These are phyloP conservation scores for Stenichneumon culpator DNA, from an alignment of 2,888 invertebrate genomes.

Conservation along the genomic window DNA sequence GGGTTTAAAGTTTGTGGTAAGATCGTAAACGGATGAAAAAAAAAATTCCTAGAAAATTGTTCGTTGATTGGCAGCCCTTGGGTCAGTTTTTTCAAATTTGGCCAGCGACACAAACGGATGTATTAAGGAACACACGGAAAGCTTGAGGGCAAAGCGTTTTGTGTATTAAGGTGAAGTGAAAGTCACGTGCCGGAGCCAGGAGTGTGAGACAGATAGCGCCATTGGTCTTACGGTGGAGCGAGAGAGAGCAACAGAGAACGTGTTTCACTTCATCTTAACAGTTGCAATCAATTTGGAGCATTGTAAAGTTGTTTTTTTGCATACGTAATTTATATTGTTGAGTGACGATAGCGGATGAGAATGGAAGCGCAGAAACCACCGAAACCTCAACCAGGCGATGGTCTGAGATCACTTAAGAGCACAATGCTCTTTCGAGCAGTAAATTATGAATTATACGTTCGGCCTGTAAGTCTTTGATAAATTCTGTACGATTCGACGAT, in stretches of 20 bases:
- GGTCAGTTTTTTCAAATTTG: not conserved
- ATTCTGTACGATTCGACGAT: not conserved
- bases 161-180: not conserved
- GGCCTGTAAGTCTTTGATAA: constrained; percentile 89
- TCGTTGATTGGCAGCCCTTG: not conserved
- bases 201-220: too few species aligned
- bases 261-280: too few species aligned
- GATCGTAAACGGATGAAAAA: not conserved
- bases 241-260: too few species aligned
- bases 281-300: not conserved
- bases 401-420: constrained; percentile 90
- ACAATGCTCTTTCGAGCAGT: constrained; percentile 92
- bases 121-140: not conserved
- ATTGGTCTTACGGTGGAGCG: too few species aligned
- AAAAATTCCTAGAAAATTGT: not conserved
- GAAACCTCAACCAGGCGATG: constrained; percentile 89
- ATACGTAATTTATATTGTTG: not conserved
- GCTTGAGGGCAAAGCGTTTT: not conserved
- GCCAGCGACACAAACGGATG: not conserved
- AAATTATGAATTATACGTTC: constrained; percentile 96
- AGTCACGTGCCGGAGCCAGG: too few species aligned
- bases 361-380: constrained; percentile 50
- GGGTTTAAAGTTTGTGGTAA: not conserved
- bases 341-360: not conserved
- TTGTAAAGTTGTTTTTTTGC: not conserved